Evolutionary conservation across 2,888 invertebrate species (phyloP), one percentile per base, ranked within the genome.

Genomic region (Oxyscelio sp.): DNA sequence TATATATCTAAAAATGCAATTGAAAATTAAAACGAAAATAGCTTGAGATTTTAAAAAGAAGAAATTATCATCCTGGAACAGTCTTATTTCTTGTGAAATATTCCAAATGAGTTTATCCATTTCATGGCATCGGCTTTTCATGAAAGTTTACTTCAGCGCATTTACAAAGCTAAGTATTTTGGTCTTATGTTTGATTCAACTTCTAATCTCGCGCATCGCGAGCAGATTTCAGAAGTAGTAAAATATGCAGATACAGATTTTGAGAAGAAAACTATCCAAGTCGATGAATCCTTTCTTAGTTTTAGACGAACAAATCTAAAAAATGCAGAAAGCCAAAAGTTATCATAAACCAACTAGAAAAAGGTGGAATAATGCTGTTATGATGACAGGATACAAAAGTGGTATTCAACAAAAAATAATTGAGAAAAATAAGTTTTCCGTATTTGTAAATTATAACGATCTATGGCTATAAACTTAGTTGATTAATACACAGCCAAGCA

Each of bases 251-350:
- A 87, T 68, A 61, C 86, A 71, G 78, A 88, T 81, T 85, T 86
- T 79, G 81, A 65, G 56, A 78, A 85, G 19, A 82, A 83, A 82
- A 82, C 68, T 65, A 85, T 86, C 38, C 59, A 52, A 31, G 78
- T 86, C 56, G 84, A 61, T 77, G 86, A 87, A 79, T 85, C 86
- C 50, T 87, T 86, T 77, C 79, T 89, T 40, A 87, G 85, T 45
- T 89, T 87, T 85, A 71, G 87, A 61, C 50, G 85, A 75, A 82
- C 85, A 83, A 79, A 61, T 73, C 61, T 70, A 52, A 88, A 88
- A 70, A 78, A 85, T 78, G 87, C 84, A 66, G 70, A 71, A 24
- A 78, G 73, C 34, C 61, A 71, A 66, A 81, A 54, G 63, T 15
- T 59, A 80, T 87, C 34, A 71, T 83, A 56, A 38, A 83, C 15